Conservation (phyloP, 2,888 invertebrate species). For the Zootermopsis nevadensis region DNA sequence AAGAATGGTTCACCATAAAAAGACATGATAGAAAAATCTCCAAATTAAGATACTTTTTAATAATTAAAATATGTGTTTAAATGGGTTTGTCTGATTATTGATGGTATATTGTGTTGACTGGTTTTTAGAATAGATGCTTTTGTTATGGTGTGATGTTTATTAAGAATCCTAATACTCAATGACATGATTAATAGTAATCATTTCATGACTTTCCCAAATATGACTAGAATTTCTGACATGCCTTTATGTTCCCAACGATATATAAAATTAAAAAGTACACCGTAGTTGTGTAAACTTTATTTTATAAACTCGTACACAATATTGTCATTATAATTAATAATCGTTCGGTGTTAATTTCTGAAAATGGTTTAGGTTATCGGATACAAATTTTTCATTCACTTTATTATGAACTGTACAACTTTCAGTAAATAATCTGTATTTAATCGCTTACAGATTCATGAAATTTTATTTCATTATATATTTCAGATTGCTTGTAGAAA, state of each 20-base stretch:
- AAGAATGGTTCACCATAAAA: background rate
- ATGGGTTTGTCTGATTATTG: slow-evolving; percentile 1
- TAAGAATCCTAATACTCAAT: too few species aligned
- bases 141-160: background rate
- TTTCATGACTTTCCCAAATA: background rate
- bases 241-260: background rate
- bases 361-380: background rate
- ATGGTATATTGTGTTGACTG: background rate
- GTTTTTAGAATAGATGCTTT: background rate
- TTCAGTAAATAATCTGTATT: too few species aligned
- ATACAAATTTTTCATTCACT: background rate
- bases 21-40: background rate
- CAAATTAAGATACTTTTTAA: background rate
- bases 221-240: background rate
- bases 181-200: background rate
- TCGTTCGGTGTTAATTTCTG: background rate
- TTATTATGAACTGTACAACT: too few species aligned
- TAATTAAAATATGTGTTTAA: background rate
- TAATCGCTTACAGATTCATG: too few species aligned
- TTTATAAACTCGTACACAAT: background rate
- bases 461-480: too few species aligned
- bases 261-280: background rate
- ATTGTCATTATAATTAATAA: background rate
- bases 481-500: too few species aligned
- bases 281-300: background rate